Evolutionary conservation across 37 sponge, comb jelly and placozoan genomes (phyloP), one percentile per base, ranked within the genome.

Genomic region (Dysidea cf. avara): DNA sequence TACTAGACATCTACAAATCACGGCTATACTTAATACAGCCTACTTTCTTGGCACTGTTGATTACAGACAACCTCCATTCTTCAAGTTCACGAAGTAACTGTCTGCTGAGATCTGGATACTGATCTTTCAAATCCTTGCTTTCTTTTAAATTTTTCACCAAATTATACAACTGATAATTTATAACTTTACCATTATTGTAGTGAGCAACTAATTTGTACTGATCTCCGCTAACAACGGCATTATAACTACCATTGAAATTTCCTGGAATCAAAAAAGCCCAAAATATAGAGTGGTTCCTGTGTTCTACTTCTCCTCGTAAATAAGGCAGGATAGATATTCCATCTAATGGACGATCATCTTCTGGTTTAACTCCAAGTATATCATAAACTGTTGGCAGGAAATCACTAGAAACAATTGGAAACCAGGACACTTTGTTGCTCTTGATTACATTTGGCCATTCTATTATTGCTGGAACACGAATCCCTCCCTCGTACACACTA

Each of bases 301-400:
- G 14, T 16, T n/a, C 21, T n/a, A 43, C 2, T 30, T 71, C 58
- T 39, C 73, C 68, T 53, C 24, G 25, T 13, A 85, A 2, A 26
- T 79, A 57, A 31, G 79, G 74, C 38, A 85, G 25, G n/a, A n/a
- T n/a, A n/a, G n/a, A n/a, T n/a, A n/a, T n/a, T n/a, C n/a, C n/a
- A n/a, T n/a, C n/a, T n/a, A 21, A 73, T 79, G 86, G 79, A 30
- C 86, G 39, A 35, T 85, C 62, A 7, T 39, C 29, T n/a, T 68
- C 72, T 11, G 57, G 56, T 11, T 2, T 51, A 9, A 66, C 20
- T 1, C 61, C 66, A 2, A 85, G 51, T 20, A 85, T 56, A 22
- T 85, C 86, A 64, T 71, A 71, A 2, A 64, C 74, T n/a, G 86
- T 79, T 26, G 86, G 86, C 3, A 85, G 57, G 7, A 85, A 40